Percentiles rank a stretch among this genome's conserved stretches.
phyloP scores from a whole-genome alignment of 2,888 invertebrate species.

The Prosopocoilus inquinatus region DNA sequence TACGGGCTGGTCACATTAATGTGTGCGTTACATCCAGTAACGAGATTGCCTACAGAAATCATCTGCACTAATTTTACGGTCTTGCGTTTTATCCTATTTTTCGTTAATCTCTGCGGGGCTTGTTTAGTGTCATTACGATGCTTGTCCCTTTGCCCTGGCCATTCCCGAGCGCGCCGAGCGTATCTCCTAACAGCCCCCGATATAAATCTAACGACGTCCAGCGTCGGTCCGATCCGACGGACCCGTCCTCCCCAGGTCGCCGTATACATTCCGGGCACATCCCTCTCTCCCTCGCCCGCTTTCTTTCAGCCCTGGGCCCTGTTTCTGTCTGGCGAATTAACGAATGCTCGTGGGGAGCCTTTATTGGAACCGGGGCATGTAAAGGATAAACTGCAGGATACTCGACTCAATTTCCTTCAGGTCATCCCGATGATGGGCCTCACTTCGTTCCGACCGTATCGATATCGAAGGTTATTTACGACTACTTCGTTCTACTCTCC shows the following conservation, averaged over 20 bases:
- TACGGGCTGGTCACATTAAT: no score
- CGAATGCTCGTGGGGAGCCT: constrained; percentile 15
- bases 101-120: constrained; percentile 8
- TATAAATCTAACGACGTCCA: constrained; percentile 37
- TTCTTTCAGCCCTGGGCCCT: constrained; percentile 4
- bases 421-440: constrained; percentile 13
- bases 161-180: constrained; percentile 31
- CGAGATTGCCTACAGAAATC: no score
- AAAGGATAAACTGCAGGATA: constrained; percentile 34
- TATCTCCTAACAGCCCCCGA: constrained; percentile 32
- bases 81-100: constrained; percentile 10
- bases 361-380: constrained; percentile 21
- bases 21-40: no score
- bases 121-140: constrained; percentile 19
- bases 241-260: constrained; percentile 10
- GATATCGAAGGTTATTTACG: constrained; percentile 9
- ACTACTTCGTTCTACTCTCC: no score
- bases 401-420: constrained; percentile 37
- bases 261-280: constrained; percentile 7
- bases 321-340: constrained; percentile 16
- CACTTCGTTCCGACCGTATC: constrained; percentile 11
- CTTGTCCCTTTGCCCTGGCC: constrained; percentile 18
- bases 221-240: constrained; percentile 17
- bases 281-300: not conserved
- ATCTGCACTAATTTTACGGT: constrained; percentile 13